Evolutionary conservation across 2,797 vertebrate species (phyloP).

Genomic region (Paratrypauchen microcephalus): DNA sequence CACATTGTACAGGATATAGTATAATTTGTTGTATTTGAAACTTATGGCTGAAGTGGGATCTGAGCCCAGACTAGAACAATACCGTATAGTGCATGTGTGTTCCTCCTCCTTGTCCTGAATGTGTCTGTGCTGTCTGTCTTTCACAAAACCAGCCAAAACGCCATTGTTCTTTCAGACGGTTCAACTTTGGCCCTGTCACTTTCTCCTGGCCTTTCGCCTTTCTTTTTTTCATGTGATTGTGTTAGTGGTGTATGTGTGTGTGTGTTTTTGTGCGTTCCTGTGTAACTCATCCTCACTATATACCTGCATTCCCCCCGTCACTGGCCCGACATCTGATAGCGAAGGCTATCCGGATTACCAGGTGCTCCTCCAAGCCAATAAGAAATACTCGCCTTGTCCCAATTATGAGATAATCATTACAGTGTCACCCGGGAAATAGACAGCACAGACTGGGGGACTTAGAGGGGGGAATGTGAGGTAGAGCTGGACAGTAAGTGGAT

Average conservation of each 20-base stretch:
- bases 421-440: slow-evolving; percentile 48
- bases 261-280: slow-evolving; percentile 24
- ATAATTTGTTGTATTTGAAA: neutral
- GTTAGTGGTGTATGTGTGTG: slow-evolving; percentile 25
- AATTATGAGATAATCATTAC: slow-evolving; percentile 70
- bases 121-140: slow-evolving; percentile 66
- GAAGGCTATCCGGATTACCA: slow-evolving; percentile 58
- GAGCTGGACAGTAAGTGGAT: neutral
- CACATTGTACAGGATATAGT: slow-evolving; percentile 22
- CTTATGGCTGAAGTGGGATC: slow-evolving; percentile 36
- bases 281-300: slow-evolving; percentile 62
- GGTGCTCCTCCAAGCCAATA: slow-evolving; percentile 61
- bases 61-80: slow-evolving; percentile 70
- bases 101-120: slow-evolving; percentile 63
- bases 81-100: slow-evolving; percentile 51
- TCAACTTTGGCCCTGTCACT: slow-evolving; percentile 73
- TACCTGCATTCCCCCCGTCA: slow-evolving; percentile 59
- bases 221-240: slow-evolving; percentile 23
- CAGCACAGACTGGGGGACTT: slow-evolving; percentile 18
- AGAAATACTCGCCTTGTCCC: slow-evolving; percentile 65
- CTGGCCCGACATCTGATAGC: slow-evolving; percentile 54
- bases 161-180: slow-evolving; percentile 73
- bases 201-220: slow-evolving; percentile 51
- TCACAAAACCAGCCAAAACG: slow-evolving; percentile 66
- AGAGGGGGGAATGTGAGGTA: slow-evolving; percentile 23